Base-by-base conservation (phyloP, 2,888 invertebrate species). In the Mythimna ferrago region DNA sequence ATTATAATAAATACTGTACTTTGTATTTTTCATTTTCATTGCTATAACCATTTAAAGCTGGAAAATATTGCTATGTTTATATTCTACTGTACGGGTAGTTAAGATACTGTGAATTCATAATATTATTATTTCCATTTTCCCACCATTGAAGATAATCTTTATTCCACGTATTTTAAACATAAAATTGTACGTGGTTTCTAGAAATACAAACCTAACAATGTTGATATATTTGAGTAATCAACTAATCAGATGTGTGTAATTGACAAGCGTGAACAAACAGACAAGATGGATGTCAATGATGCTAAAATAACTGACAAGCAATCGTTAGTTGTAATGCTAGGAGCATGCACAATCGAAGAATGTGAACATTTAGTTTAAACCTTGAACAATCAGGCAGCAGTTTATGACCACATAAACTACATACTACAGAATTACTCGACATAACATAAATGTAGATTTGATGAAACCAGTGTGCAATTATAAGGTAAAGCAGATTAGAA, bases 311-410 rank as follows among this genome's bases (percentile, higher is more conserved):
- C 53, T 69, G 65, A 76, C 66, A 71, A 57, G 41, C 32, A 57
- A 70, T 76, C 56, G 66, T 73, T 82, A 69, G 60, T 56, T 9
- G 63, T 66, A 70, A 73, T 65, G 58, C 64, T 67, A 73, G 65
- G 10, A 77, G 44, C 58, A 73, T 67, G 66, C 41, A 60, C 63
- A 53, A 21, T 32, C 44, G 51, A 73, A 57, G 65, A 73, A 78
- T 73, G 65, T 54, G 51, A 61, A 70, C 66, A 73, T 69, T 72
- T 53, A 62, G 57, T 60, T 70, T 21, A 19, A 70, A 54, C 80
- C 72, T 80, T 80, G 72, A 67, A 76, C 16, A 32, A 62, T 65
- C 51, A 21, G 41, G 21, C 41, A 58, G 41, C 67, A 19, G 61
- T 63, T 66, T 14, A 63, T 32, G 60, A 68, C 51, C 16, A 67